Evolutionary conservation across 2,113 vertebrate species (phyloP).

Genomic region (Lasiurus cinereus): DNA sequence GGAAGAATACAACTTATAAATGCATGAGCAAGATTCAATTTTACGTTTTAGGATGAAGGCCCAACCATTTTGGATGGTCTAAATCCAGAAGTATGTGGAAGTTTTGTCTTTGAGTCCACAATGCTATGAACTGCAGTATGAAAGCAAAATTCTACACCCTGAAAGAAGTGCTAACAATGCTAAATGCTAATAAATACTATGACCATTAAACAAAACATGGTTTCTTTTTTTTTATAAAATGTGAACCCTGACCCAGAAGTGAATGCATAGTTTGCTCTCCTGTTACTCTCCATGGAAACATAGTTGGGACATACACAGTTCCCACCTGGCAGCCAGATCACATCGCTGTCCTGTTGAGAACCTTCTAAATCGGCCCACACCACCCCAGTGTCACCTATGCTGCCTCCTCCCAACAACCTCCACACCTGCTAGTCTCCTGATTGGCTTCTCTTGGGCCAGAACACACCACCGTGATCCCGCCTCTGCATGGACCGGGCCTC

Average conservation of each 20-base stretch:
- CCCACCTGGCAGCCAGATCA: too few species aligned
- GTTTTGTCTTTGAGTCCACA: neutral
- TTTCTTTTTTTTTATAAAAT: neutral
- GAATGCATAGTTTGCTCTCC: neutral
- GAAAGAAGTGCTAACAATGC: neutral
- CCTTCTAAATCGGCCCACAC: neutral
- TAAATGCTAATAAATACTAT: neutral
- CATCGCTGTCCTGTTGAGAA: neutral
- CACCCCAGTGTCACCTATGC: neutral
- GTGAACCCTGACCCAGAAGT: neutral
- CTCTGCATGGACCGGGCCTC: neutral
- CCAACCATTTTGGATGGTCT: neutral
- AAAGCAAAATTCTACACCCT: neutral
- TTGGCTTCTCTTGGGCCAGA: neutral
- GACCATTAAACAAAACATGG: neutral
- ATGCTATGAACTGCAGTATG: neutral
- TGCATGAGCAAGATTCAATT: conserved; percentile 40
- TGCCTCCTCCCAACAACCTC: too few species aligned
- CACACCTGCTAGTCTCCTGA: neutral
- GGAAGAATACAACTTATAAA: conserved; percentile 62
- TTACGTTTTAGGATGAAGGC: conserved; percentile 3
- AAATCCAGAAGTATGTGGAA: neutral
- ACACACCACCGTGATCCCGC: too few species aligned
- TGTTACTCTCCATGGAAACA: neutral
- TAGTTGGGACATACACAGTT: neutral